phyloP scores from a whole-genome alignment of 2,113 vertebrate genomes.

The Accipiter cooperii region DNA sequence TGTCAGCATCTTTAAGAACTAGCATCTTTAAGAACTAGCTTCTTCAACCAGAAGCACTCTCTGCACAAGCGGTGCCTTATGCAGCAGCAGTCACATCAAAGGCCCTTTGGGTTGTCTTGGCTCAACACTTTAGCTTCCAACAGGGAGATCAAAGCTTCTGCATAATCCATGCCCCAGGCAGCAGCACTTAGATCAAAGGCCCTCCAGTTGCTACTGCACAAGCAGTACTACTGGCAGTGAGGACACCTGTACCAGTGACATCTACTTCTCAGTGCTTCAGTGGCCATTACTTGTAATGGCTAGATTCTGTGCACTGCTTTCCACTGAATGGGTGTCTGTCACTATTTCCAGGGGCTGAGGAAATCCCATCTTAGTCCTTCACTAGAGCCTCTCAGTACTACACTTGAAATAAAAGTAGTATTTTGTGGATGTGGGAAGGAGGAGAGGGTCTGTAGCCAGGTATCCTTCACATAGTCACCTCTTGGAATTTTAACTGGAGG shows the following conservation, averaged over 20 bases:
- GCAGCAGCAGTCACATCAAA: constrained; percentile 16
- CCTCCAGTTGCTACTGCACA: not conserved
- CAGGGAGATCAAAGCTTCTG: constrained; percentile 48
- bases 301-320: not conserved
- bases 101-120: not conserved
- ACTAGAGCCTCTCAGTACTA: not conserved
- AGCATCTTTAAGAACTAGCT: not conserved
- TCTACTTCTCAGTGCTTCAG: not conserved
- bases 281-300: not conserved
- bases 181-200: constrained; percentile 23
- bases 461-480: not conserved
- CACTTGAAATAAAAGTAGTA: not conserved
- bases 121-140: constrained; percentile 37
- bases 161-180: constrained; percentile 37
- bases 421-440: not conserved
- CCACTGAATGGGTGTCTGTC: not conserved
- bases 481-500: not conserved
- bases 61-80: not conserved
- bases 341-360: not conserved
- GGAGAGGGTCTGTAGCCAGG: not conserved
- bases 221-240: not conserved
- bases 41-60: not conserved
- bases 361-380: not conserved
- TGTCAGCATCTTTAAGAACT: not conserved
- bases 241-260: constrained; percentile 8